Base-by-base conservation (phyloP, 2,797 vertebrate genomes). In the Podargus strigoides region DNA sequence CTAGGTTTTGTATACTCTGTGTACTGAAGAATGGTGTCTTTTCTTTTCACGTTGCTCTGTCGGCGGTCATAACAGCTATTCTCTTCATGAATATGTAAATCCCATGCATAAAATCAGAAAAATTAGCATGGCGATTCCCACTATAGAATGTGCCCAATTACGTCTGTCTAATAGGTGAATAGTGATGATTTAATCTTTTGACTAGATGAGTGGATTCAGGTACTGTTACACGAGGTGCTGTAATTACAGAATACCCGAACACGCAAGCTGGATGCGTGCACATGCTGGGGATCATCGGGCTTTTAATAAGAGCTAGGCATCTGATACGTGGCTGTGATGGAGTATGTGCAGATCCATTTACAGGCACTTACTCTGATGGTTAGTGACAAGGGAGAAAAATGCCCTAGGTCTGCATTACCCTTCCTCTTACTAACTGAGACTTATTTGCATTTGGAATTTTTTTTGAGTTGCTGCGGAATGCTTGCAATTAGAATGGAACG, bases 1-100 rank as follows among this genome's bases (percentile, higher is more conserved):
- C 72, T 90, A 95, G 95, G 96, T 95, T 96, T 94, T 92, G 78
- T 94, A 50, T 79, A 92, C 75, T 89, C 78, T 96, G 78, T 81
- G 72, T 89, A 83, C 93, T 90, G 75, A 76, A 97, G 87, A 96
- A 93, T 94, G 84, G 80, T 95, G 93, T 85, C 81, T 96, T 96
- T 97, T 97, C 96, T 97, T 96, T 96, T 95, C 91, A 85, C 94
- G 95, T 95, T 96, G 91, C 91, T 96, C 96, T 96, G 96, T 97
- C 92, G 86, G 95, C 59, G 89, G 95, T 97, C 97, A 96, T 95
- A 98, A 96, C 97, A 97, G 96, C 94, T 95, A 96, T 96, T 97
- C 92, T 96, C 87, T 97, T 98, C 97, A 98, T 98, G 97, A 98
- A 97, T 98, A 98, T 98, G 97, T 97, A 98, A 98, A 98, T 97